Percentiles rank a stretch among this genome's conserved stretches.
Conservation (phyloP, 2,113 vertebrate species). For the Triplophysa siluroides region DNA sequence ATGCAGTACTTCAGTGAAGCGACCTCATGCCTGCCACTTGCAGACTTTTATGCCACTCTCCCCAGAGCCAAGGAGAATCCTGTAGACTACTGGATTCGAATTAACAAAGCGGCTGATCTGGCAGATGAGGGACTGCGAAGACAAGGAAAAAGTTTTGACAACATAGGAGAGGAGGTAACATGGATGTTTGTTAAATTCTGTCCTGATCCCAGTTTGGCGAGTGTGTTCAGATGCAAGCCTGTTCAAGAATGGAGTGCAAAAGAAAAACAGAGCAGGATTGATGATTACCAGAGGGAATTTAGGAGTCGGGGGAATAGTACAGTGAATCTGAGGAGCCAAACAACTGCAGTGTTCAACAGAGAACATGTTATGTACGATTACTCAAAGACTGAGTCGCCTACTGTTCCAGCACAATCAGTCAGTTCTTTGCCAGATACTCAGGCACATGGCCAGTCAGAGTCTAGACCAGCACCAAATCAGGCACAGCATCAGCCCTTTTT, state of each 20-base stretch:
- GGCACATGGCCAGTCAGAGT: not conserved
- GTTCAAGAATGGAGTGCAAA: no score
- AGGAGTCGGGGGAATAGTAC: no score
- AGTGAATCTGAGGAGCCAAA: not conserved
- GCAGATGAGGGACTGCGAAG: not conserved
- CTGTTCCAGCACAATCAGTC: not conserved
- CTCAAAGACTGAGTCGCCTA: not conserved
- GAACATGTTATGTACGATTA: no score
- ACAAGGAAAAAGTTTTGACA: slow-evolving; percentile 8
- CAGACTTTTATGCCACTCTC: not conserved
- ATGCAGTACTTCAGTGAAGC: not conserved
- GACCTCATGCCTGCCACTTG: not conserved
- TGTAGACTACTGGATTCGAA: not conserved
- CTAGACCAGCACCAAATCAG: not conserved
- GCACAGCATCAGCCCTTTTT: not conserved
- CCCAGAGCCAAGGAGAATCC: not conserved
- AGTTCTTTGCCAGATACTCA: not conserved
- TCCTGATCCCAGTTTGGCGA: not conserved
- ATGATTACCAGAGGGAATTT: no score
- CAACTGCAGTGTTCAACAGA: not conserved
- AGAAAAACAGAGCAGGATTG: no score
- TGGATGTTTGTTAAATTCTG: slow-evolving; percentile 25
- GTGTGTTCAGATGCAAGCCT: no score
- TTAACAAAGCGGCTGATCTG: not conserved
- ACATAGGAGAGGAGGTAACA: slow-evolving; percentile 19